phyloP scores from a whole-genome alignment of 2,888 invertebrate species.

The Taenaris catops region DNA sequence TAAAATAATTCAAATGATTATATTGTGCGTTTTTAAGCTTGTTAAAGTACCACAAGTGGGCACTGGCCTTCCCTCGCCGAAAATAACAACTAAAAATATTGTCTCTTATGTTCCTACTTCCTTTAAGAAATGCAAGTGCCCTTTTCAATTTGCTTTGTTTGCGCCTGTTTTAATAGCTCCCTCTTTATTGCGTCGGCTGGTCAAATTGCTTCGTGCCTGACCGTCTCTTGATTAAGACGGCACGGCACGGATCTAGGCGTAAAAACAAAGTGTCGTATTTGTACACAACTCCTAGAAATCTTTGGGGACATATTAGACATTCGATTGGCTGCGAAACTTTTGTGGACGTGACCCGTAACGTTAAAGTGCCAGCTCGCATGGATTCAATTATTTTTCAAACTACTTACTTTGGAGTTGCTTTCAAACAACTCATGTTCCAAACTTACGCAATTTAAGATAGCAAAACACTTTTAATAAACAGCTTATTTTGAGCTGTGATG shows the following conservation, averaged over 20 bases:
- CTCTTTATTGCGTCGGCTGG: conserved; percentile 70
- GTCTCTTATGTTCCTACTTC: conserved; percentile 19
- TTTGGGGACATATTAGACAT: conserved; percentile 22
- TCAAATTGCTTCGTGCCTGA: conserved; percentile 76
- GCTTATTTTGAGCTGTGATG: too few species aligned
- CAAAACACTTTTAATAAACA: too few species aligned
- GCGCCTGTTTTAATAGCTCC: conserved; percentile 77
- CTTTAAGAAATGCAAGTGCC: conserved; percentile 52
- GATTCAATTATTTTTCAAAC: too few species aligned
- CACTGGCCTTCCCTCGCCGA: too few species aligned
- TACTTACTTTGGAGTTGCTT: too few species aligned
- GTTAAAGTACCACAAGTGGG: too few species aligned
- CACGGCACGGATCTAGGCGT: conserved; percentile 39
- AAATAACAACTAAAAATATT: conserved; percentile 2
- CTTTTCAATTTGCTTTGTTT: conserved; percentile 79
- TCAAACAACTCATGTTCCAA: too few species aligned
- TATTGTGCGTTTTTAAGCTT: too few species aligned
- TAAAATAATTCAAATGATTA: too few species aligned
- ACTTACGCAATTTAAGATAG: too few species aligned
- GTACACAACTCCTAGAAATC: conserved; percentile 23
- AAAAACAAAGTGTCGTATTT: conserved; percentile 50
- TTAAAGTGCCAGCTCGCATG: too few species aligned
- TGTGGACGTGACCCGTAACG: conserved; percentile 18
- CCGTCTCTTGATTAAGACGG: conserved; percentile 45
- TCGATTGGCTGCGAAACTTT: conserved; percentile 12